These are phyloP conservation scores for Bombus fervidus DNA, from an alignment of 1,140 invertebrate species.

Conservation along the genomic window DNA sequence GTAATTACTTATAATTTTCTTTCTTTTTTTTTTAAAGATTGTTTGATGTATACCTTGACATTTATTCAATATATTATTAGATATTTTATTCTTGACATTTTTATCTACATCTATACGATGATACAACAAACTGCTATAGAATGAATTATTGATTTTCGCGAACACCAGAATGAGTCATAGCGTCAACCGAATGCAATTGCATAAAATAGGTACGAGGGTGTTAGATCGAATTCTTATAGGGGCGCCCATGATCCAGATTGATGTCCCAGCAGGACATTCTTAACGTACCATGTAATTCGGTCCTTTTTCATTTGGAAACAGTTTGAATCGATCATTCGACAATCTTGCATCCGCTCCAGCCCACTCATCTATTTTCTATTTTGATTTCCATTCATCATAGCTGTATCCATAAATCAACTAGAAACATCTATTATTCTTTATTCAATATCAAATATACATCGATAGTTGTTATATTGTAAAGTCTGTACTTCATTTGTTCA, in stretches of 20 bases:
- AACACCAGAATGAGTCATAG: conserved; percentile 58
- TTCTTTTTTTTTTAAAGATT: no score
- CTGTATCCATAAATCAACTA: no score
- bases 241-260: conserved; percentile 68
- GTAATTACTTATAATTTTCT: no score
- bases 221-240: conserved; percentile 52
- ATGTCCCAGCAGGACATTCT: conserved; percentile 59
- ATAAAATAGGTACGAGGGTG: conserved; percentile 35
- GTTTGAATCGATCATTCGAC: conserved; percentile 50
- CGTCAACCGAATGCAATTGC: conserved; percentile 62
- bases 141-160: conserved; percentile 22
- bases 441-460: not conserved
- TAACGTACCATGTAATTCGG: conserved; percentile 70
- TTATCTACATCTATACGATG: not conserved
- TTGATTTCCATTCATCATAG: conserved; percentile 3
- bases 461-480: not conserved
- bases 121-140: not conserved
- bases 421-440: not conserved
- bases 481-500: not conserved
- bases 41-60: no score
- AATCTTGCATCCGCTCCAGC: not conserved
- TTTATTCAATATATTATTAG: no score
- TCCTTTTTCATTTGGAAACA: conserved; percentile 48
- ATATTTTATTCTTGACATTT: not conserved
- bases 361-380: not conserved